Evolutionary conservation across 2,113 vertebrate genomes (phyloP).

Genomic region (Hyla sarda): DNA sequence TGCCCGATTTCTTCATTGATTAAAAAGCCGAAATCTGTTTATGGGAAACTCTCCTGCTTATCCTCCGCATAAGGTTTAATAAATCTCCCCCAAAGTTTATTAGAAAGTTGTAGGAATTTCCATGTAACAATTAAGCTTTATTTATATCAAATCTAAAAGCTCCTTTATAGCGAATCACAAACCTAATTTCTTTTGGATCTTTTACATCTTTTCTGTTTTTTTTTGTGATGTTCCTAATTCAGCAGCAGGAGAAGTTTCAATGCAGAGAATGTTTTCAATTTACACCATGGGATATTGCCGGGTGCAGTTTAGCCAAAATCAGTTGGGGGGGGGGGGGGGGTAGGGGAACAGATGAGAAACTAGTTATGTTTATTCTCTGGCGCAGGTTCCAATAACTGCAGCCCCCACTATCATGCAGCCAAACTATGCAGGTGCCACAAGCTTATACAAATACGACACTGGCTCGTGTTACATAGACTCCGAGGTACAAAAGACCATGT

Average conservation of each 20-base stretch:
- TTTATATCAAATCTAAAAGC: background rate
- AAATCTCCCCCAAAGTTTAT: too few relatives aligned
- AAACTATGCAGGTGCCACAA: slow-evolving; percentile 14
- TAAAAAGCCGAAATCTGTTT: too few relatives aligned
- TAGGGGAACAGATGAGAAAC: slow-evolving; percentile 19
- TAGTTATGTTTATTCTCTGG: slow-evolving; percentile 11
- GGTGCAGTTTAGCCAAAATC: slow-evolving; percentile 26
- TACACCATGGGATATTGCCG: slow-evolving; percentile 28
- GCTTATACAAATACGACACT: background rate
- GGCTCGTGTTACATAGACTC: background rate
- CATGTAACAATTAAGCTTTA: too few relatives aligned
- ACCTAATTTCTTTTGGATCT: background rate
- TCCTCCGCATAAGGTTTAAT: too few relatives aligned
- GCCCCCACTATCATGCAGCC: background rate
- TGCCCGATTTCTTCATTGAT: too few relatives aligned
- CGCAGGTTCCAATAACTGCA: background rate
- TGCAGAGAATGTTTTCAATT: slow-evolving; percentile 6
- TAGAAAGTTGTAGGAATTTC: too few relatives aligned
- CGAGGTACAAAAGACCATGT: background rate
- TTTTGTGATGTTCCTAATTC: background rate
- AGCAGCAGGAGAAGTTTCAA: background rate
- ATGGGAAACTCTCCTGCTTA: too few relatives aligned
- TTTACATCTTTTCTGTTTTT: background rate
- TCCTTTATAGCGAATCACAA: background rate
- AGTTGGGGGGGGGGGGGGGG: too few relatives aligned